Base-by-base conservation (phyloP, 2,888 invertebrate species). In the Hedya salicella region DNA sequence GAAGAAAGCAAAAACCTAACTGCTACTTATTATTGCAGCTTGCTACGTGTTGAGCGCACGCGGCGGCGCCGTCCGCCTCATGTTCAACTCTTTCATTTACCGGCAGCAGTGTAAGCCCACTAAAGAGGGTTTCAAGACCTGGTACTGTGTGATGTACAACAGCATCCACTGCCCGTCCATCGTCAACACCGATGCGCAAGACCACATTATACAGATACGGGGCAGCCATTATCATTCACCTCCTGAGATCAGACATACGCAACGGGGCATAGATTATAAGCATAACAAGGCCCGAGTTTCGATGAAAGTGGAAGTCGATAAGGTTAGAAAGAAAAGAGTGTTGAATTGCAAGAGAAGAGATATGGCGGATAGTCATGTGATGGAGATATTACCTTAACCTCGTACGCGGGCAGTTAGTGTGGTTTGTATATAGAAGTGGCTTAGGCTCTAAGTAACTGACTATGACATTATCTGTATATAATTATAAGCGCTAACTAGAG, bases 61-160 rank as follows among this genome's bases (percentile, higher is more conserved):
- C 3, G 79, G 81, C 2, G 79, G 81, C 1, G 73, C 73, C 8
- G 73, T 81, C 0, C 67, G 83, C n/a, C 70, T 36, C 9, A 8
- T 77, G 16, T 77, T 80, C 67, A 70, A 73, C 52, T 69, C 72
- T 0, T 76, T 69, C 17, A 57, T 84, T 0, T 83, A 74, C 61
- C 76, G 84, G 16, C 75, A 74, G 36, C 82, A 78, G 53, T 74
- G 74, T 64, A 84, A 78, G 64, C 67, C 79, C 0, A 77, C 71
- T 2, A 80, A 67, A 50, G 79, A 78, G 0, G 85, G 85, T 0
- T 53, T 52, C 16, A 78, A 67, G 21, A 77, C 76, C 0, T 85
- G 83, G 81, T 82, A 85, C 68, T 85, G 85, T 56, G 75, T 77
- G 0, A 82, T 78, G 80, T 84, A 85, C 19, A 60, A 67, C 14